Base-by-base conservation (phyloP, 2,113 vertebrate genomes). In the Pachycephala philippinensis region DNA sequence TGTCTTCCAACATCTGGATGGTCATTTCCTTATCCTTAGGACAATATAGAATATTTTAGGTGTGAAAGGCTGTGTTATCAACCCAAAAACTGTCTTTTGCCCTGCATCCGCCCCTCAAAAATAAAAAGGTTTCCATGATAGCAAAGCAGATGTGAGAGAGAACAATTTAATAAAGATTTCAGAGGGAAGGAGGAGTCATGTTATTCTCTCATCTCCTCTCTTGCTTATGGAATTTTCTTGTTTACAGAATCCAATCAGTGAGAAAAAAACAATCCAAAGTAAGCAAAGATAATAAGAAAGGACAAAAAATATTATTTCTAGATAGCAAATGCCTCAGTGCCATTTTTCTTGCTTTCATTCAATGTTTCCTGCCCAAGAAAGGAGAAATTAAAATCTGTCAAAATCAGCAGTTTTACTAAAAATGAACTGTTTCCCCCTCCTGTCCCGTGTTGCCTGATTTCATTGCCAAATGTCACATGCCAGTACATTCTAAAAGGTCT, bases 311-410 rank as follows among this genome's bases (percentile, higher is more conserved):
- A 56, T 57, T 92, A 40, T 37, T 91, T 94, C 65, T 79, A 87
- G 65, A 82, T 65, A 91, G 44, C 7, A 63, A 87, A 79, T 52
- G 17, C 4, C 15, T 83, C 28, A 19, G 39, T 84, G 39, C 3
- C 39, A 31, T 80, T 91, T 94, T 12, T 87, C 52, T 84, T 91
- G 19, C 33, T 93, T 76, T 91, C 53, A 87, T 78, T 82, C 63
- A 82, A 66, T 89, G 27, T 84, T 79, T 85, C 31, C 40, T 93
- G 28, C 37, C 61, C 61, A 91, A 83, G 65, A 78, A 71, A 85
- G 39, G 39, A 93, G 33, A 78, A 63, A 79, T 47, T 71, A 50
- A 79, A 77, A 80, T 85, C 31, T 85, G 40, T 83, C 31, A 68
- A 92, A 85, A 76, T 85, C 44, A 61, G 26, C 37, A 79, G 31